phyloP scores from a whole-genome alignment of 2,113 vertebrate species.

The Gulo gulo region DNA sequence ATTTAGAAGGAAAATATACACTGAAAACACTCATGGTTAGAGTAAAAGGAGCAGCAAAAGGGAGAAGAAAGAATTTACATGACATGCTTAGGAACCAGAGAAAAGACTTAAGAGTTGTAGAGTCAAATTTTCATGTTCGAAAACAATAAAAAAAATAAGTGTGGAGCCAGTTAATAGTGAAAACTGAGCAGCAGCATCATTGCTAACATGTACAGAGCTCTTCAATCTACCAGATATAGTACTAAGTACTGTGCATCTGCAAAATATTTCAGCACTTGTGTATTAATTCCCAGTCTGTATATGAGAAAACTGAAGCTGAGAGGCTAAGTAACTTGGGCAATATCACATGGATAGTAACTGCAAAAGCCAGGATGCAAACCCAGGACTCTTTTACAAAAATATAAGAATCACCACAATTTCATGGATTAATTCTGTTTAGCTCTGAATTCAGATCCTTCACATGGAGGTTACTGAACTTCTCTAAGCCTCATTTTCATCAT shows the following conservation, averaged over 20 bases:
- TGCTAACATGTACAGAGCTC: background rate
- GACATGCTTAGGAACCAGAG: background rate
- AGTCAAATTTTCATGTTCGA: background rate
- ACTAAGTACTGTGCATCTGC: background rate
- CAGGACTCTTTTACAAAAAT: conserved; percentile 2
- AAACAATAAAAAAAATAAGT: background rate
- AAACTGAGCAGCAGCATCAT: background rate
- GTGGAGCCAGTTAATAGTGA: background rate
- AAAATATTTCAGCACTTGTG: background rate
- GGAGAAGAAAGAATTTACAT: background rate
- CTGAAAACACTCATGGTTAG: background rate
- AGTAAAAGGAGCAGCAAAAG: background rate
- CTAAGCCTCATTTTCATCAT: background rate
- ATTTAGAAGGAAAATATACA: background rate
- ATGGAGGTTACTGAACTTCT: background rate
- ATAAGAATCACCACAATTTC: background rate
- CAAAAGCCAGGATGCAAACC: background rate
- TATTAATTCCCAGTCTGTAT: background rate
- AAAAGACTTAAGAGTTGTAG: background rate
- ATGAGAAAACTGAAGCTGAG: background rate
- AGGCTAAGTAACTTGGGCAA: background rate
- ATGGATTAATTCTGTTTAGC: background rate
- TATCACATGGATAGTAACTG: background rate
- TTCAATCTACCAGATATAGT: background rate
- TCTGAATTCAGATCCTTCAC: background rate